Conservation (phyloP, 2,797 vertebrate species). For the Columba guinea region DNA sequence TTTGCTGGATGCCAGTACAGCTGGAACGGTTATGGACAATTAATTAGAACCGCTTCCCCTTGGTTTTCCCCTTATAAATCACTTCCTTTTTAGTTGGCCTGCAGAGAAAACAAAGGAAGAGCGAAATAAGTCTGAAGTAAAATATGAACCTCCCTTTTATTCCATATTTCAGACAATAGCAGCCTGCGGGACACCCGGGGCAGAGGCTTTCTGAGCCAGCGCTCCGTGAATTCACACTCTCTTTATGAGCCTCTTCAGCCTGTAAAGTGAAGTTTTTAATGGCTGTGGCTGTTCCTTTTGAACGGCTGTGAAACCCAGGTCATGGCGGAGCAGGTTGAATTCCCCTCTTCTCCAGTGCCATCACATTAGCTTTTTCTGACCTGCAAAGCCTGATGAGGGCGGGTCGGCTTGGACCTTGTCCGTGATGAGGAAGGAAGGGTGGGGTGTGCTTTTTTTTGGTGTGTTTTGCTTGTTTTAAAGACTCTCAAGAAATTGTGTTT, state of each 20-base stretch:
- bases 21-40: background rate
- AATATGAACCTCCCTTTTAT: slow-evolving; percentile 46
- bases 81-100: slow-evolving; percentile 33
- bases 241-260: slow-evolving; percentile 44
- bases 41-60: slow-evolving; percentile 55
- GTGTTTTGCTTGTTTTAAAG: background rate
- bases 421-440: background rate
- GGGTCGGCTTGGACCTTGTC: background rate
- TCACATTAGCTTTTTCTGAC: background rate
- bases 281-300: slow-evolving; percentile 20
- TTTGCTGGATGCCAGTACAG: slow-evolving; percentile 15
- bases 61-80: slow-evolving; percentile 57
- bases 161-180: slow-evolving; percentile 24
- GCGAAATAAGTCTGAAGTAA: slow-evolving; percentile 16
- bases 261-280: slow-evolving; percentile 7
- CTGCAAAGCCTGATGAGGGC: background rate
- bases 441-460: background rate
- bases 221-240: slow-evolving; percentile 41
- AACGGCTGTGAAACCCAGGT: slow-evolving; percentile 32
- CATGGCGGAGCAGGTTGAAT: background rate
- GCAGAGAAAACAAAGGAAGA: slow-evolving; percentile 22
- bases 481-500: background rate
- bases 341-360: background rate
- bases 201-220: slow-evolving; percentile 22
- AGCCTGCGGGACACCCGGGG: slow-evolving; percentile 6